A percentile compares a stretch with the other conserved stretches of the same genome.
Evolutionary conservation across 2,888 invertebrate species (phyloP).

Genomic region (Ypsolopha sequella): DNA sequence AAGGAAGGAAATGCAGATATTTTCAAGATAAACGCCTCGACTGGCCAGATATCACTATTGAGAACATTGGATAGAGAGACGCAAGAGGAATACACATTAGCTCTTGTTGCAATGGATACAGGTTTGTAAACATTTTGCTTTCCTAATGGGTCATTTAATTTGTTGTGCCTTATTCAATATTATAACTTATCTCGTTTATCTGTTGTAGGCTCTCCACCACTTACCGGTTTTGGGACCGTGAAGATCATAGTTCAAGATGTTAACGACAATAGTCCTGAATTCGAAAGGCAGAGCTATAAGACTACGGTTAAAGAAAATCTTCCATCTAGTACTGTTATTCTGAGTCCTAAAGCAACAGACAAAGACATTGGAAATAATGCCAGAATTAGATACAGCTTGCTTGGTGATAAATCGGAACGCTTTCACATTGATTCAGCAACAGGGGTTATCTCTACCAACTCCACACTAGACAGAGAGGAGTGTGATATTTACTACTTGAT

Average conservation of each 20-base stretch:
- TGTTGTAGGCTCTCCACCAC: constrained; percentile 86
- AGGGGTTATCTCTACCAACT: constrained; percentile 82
- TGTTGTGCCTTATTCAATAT: neutral
- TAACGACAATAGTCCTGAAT: constrained; percentile 93
- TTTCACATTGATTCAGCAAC: constrained; percentile 84
- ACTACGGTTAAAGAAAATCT: constrained; percentile 87
- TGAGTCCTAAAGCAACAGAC: constrained; percentile 84
- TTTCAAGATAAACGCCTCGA: constrained; percentile 92
- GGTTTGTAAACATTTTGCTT: constrained; percentile 68
- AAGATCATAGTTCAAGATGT: constrained; percentile 92
- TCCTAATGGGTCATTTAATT: neutral
- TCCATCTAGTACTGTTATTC: constrained; percentile 81
- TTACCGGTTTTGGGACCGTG: constrained; percentile 93
- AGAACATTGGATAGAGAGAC: constrained; percentile 87
- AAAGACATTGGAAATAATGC: constrained; percentile 88
- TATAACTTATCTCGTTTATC: constrained; percentile 10
- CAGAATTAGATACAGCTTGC: constrained; percentile 85
- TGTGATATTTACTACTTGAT: constrained; percentile 82
- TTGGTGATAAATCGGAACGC: constrained; percentile 84
- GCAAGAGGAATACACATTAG: constrained; percentile 86
- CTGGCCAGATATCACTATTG: constrained; percentile 89
- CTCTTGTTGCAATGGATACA: constrained; percentile 94
- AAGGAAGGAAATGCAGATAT: constrained; percentile 93
- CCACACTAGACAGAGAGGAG: constrained; percentile 84
- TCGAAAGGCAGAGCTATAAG: constrained; percentile 84